Conservation (phyloP, 2,113 vertebrate genomes). For the Calcarius ornatus region DNA sequence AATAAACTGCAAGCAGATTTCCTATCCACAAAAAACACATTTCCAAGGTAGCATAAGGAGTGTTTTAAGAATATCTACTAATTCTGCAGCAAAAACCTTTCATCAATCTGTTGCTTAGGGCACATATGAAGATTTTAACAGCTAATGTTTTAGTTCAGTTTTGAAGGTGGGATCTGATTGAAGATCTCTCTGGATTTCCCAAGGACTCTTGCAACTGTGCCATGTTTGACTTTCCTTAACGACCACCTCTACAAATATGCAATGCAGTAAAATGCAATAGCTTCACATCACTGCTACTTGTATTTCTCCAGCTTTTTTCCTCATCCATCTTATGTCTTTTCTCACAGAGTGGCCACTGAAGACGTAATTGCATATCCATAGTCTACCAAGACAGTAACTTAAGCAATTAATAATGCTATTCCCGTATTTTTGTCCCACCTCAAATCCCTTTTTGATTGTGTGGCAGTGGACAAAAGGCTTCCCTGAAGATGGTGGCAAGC, state of each 20-base stretch:
- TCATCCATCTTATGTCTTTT: not conserved
- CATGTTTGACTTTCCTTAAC: not conserved
- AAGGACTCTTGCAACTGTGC: not conserved
- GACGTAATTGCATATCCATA: not conserved
- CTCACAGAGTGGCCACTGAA: not conserved
- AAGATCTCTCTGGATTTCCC: not conserved
- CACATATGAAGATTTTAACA: not conserved
- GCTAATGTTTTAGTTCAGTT: not conserved
- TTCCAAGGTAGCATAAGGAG: constrained; percentile 17
- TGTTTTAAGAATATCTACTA: not conserved
- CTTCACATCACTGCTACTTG: not conserved
- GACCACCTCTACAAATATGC: not conserved
- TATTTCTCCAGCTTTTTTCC: not conserved
- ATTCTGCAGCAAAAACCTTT: not conserved
- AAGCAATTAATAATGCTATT: not conserved
- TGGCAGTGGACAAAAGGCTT: not conserved
- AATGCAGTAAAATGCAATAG: not conserved
- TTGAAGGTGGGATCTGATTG: not conserved
- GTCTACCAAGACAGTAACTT: not conserved
- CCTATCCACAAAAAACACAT: not conserved
- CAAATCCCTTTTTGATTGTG: not conserved
- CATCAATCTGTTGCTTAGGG: not conserved
- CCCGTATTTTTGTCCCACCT: not conserved
- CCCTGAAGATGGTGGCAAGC: not conserved
- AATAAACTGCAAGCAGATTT: constrained; percentile 33